Conservation (phyloP, 2,113 vertebrate species). For the Hypomesus transpacificus region DNA sequence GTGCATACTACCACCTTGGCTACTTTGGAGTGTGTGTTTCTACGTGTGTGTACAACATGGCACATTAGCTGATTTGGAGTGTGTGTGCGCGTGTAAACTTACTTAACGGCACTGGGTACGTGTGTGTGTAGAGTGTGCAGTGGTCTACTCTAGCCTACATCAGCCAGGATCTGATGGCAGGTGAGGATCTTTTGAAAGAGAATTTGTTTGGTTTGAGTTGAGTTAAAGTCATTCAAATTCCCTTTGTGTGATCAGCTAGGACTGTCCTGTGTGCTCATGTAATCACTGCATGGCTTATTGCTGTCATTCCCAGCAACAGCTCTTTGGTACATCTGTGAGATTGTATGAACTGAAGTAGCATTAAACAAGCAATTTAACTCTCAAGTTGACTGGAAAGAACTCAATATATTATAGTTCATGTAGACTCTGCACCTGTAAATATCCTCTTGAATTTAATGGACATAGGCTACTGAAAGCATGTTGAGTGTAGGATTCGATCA, state of each 20-base stretch:
- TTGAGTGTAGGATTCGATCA: background rate
- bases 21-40: constrained; percentile 7
- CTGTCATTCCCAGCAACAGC: background rate
- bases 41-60: constrained; percentile 26
- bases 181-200: background rate
- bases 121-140: background rate
- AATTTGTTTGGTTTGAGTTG: background rate
- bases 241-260: background rate
- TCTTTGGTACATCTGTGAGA: background rate
- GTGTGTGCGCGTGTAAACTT: background rate
- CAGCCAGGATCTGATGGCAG: background rate
- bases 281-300: constrained; percentile 6
- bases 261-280: background rate
- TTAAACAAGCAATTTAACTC: background rate
- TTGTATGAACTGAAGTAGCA: background rate
- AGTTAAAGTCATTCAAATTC: background rate
- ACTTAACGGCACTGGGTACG: background rate
- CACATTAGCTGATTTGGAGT: background rate
- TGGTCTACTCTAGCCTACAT: background rate
- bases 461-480: too few relatives aligned
- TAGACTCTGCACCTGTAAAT: too few relatives aligned
- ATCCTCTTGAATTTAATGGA: too few relatives aligned
- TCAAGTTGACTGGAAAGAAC: too few relatives aligned
- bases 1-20: constrained; percentile 39
- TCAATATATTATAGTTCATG: too few relatives aligned